phyloP scores from a whole-genome alignment of 2,797 vertebrate genomes.

The Dipus sagitta region DNA sequence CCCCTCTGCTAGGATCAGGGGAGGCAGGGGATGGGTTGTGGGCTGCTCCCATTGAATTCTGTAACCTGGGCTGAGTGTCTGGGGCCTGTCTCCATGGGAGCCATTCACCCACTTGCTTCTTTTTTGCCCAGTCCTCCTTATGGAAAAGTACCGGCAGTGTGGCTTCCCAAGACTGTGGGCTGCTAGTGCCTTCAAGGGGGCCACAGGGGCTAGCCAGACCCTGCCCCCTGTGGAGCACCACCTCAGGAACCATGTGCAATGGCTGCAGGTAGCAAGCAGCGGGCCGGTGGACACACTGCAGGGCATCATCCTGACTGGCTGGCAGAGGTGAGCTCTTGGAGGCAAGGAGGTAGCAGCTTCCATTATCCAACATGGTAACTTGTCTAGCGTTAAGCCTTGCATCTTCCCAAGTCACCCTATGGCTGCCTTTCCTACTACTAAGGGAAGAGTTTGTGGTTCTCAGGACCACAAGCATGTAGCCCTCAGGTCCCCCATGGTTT shows the following conservation, averaged over 20 bases:
- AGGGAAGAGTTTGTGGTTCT: neutral
- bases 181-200: conserved; percentile 98
- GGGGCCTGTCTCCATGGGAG: fast-evolving
- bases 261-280: conserved; percentile 92
- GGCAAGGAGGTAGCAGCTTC: neutral
- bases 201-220: conserved; percentile 92
- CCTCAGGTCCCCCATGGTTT: neutral
- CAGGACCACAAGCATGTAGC: fast-evolving
- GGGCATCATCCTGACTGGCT: conserved; percentile 96
- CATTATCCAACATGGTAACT: too few species aligned
- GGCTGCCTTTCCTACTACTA: neutral
- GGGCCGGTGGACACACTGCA: conserved; percentile 85
- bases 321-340: conserved; percentile 93
- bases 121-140: conserved; percentile 89
- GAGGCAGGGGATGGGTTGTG: fast-evolving
- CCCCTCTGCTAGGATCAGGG: neutral
- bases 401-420: neutral
- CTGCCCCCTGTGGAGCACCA: conserved; percentile 93
- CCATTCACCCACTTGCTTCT: neutral
- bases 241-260: conserved; percentile 94
- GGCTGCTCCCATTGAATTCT: fast-evolving
- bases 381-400: neutral
- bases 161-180: conserved; percentile 94
- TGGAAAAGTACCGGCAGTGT: conserved; percentile 92
- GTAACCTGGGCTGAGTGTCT: fast-evolving